Base-by-base conservation (phyloP, 2,113 vertebrate genomes). In the Leucopternis melanops region DNA sequence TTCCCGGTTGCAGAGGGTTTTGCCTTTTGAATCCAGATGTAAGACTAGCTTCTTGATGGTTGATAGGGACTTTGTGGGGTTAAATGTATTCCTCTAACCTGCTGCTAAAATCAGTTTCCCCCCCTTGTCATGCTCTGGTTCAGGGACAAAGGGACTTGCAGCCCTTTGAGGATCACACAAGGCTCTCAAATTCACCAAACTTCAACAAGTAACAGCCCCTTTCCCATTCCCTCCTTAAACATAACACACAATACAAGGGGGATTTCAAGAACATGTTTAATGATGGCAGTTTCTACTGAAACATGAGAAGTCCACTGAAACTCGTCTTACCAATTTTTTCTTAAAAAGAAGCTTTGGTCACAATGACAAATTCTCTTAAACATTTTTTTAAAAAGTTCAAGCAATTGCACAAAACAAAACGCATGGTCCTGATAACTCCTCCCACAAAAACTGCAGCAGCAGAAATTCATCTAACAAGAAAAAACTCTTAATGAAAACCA, bases 221-320 rank as follows among this genome's bases (percentile, higher is more conserved):
- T 25, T 55, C n/a, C 61, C 31, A 7, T 16, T 54, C 22, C 17
- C 70, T n/a, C 42, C 71, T 66, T 47, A 42, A 69, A 81, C 13
- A 34, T 2, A 70, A 81, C 20, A 78, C 42, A 74, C 47, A n/a
- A 36, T 34, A 59, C 70, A 52, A n/a, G 12, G 23, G 14, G 18
- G 52, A 34, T 94, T 91, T 90, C 87, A 90, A 95, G 94, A 95
- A 95, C 87, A 73, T 77, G 74, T 97, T 97, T 97, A 97, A 97
- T 97, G 79, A 92, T 73, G 67, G 93, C 81, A 91, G 91, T 95
- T 94, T 91, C 89, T 71, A 49, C 58, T 81, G 74, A 87, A 91
- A 92, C 55, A 71, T 34, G 21, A 66, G 61, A 88, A 95, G 31
- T 92, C 63, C 81, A 63, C 91, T 94, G 77, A 84, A 91, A 89